phyloP scores from a whole-genome alignment of 2,797 vertebrate genomes.

The Scyliorhinus canicula region DNA sequence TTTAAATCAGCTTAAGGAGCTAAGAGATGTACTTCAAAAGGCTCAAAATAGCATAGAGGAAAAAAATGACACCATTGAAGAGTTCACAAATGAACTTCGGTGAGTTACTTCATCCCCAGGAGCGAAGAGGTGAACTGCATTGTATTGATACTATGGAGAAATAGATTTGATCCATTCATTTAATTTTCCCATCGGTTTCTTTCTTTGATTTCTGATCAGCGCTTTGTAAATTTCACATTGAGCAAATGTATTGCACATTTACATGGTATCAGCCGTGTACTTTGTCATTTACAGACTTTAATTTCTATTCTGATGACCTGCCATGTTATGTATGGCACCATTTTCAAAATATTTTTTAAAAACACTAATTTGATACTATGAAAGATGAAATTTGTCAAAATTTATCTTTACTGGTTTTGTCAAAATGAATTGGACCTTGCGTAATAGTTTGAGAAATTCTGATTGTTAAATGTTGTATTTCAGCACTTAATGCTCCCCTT shows the following conservation, averaged over 20 bases:
- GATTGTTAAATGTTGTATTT: neutral
- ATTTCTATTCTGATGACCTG: neutral
- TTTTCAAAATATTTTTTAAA: neutral
- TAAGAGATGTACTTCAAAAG: conserved; percentile 69
- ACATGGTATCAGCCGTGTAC: neutral
- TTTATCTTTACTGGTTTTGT: neutral
- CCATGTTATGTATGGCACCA: neutral
- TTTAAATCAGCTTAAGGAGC: conserved; percentile 72
- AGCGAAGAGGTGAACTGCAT: neutral
- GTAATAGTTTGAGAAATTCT: neutral
- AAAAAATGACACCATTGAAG: conserved; percentile 68
- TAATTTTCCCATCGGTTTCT: neutral
- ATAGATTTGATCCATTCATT: neutral
- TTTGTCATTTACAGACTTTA: neutral
- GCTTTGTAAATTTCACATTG: neutral
- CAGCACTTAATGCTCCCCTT: neutral
- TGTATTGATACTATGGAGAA: neutral
- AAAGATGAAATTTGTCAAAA: neutral
- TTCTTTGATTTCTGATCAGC: conserved; percentile 8
- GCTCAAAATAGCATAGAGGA: conserved; percentile 82
- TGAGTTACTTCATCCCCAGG: conserved; percentile 50
- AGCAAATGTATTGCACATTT: neutral
- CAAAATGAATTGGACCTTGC: neutral
- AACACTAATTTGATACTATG: neutral
- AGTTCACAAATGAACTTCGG: conserved; percentile 76